phyloP scores from a whole-genome alignment of 64 coral and sea anemone species.

The Astreopora myriophthalma region DNA sequence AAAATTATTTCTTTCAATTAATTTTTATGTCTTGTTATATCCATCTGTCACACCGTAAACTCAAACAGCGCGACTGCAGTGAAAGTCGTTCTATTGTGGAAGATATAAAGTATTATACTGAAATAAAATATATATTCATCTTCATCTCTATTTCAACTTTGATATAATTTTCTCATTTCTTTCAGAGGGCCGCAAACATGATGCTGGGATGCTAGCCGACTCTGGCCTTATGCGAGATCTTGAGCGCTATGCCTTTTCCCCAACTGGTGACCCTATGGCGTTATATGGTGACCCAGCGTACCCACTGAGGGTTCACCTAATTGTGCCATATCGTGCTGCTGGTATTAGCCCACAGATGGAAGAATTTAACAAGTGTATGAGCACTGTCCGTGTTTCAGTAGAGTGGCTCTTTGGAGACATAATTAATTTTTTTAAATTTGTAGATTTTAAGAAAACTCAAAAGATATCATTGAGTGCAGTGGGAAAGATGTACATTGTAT shows the following conservation, averaged over 20 bases:
- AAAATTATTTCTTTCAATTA: neutral
- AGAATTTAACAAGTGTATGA: neutral
- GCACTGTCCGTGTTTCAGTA: neutral
- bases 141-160: neutral
- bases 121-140: neutral
- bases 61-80: neutral
- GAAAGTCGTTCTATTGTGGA: neutral
- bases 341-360: neutral
- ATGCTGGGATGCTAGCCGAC: neutral
- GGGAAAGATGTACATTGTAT: conserved; percentile 22
- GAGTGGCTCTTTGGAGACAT: conserved; percentile 20
- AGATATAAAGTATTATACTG: neutral
- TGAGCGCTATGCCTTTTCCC: neutral
- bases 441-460: neutral
- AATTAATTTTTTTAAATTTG: neutral
- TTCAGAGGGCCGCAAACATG: conserved; percentile 25
- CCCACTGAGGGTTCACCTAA: neutral
- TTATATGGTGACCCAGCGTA: neutral
- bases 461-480: conserved; percentile 1
- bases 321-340: neutral
- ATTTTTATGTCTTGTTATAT: neutral
- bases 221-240: conserved; percentile 13
- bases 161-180: neutral
- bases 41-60: neutral
- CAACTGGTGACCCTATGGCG: neutral